Percentiles rank a stretch among this genome's conserved stretches.
These are phyloP conservation scores for Isurus oxyrinchus DNA, from an alignment of 2,113 vertebrate genomes.

Conservation along the genomic window DNA sequence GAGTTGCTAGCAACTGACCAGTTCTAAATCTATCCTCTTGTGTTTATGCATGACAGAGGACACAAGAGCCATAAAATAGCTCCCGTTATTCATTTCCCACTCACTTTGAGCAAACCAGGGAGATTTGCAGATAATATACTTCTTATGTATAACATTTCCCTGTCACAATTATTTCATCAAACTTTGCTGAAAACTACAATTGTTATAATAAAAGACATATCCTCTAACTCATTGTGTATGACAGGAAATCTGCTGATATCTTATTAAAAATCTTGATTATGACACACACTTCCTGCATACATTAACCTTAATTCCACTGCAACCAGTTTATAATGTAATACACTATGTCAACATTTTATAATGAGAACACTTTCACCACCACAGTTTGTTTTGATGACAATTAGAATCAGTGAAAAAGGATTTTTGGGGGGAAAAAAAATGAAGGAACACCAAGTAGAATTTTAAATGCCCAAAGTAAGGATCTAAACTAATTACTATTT, in stretches of 20 bases:
- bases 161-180: not conserved
- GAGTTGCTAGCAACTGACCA: not conserved
- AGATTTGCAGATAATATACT: not conserved
- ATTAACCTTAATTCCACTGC: not conserved
- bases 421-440: not conserved
- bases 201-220: not conserved
- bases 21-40: not conserved
- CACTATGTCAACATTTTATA: not conserved
- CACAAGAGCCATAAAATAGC: not conserved
- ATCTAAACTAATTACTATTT: not conserved
- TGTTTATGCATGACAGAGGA: not conserved
- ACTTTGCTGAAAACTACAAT: not conserved
- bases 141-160: not conserved
- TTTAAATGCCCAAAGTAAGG: not conserved
- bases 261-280: not conserved
- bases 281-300: not conserved
- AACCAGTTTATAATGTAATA: not conserved
- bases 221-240: not conserved
- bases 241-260: not conserved
- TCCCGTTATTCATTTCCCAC: not conserved
- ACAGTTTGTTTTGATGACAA: not conserved
- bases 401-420: not conserved
- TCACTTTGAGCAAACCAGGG: not conserved
- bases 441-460: not conserved
- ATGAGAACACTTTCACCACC: not conserved